Percentiles rank a stretch among this genome's conserved stretches.
Conservation (phyloP, 2,113 vertebrate species). For the Pelmatolapia mariae region DNA sequence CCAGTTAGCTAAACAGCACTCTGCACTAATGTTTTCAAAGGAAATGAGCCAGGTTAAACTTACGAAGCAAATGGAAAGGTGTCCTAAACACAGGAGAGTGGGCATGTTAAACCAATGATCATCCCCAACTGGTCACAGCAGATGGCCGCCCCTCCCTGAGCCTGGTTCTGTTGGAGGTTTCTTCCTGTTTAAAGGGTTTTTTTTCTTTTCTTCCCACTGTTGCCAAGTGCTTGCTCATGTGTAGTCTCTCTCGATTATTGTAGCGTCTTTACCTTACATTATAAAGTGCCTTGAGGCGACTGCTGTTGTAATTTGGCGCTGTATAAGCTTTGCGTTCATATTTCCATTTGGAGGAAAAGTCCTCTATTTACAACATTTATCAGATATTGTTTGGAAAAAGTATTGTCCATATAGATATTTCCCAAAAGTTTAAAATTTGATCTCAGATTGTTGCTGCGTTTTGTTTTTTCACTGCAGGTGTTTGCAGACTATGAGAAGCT, state of each 20-base stretch:
- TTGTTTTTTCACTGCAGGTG: slow-evolving; percentile 72
- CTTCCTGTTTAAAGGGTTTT: fast-evolving
- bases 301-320: neutral
- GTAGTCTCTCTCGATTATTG: neutral
- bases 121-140: neutral
- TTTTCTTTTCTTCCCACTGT: neutral
- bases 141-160: neutral
- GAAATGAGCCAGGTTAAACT: neutral
- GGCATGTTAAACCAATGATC: neutral
- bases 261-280: neutral
- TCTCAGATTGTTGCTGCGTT: neutral
- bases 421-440: neutral
- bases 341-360: neutral
- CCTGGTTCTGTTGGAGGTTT: neutral
- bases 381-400: neutral
- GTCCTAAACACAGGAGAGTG: neutral
- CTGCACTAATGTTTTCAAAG: neutral
- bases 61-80: neutral
- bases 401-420: neutral
- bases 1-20: neutral
- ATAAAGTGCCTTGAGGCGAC: neutral
- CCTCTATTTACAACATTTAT: neutral
- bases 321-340: neutral
- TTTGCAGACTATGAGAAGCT: slow-evolving; percentile 96
- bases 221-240: neutral